Evolutionary conservation across 92 coral and sea anemone genomes (phyloP).

Genomic region (Hydrozoanthus gracilis): DNA sequence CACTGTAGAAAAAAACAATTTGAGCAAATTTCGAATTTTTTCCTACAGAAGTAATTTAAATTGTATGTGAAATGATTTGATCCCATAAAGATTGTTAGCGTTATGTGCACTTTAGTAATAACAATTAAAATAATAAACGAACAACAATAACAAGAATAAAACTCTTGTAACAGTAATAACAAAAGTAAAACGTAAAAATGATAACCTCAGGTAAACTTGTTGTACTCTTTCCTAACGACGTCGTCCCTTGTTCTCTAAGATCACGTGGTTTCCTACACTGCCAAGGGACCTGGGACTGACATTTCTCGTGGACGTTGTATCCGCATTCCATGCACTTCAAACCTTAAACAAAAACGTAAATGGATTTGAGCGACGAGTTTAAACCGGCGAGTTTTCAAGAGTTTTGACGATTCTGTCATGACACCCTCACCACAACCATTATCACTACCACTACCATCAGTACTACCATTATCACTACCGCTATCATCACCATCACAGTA

Average conservation of each 20-base stretch:
- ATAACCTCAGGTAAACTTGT: constrained; percentile 84
- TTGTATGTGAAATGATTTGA: too few species aligned
- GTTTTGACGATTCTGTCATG: too few species aligned
- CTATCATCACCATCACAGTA: too few species aligned
- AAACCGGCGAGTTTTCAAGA: too few species aligned
- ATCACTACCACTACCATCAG: too few species aligned
- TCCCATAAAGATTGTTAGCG: too few species aligned
- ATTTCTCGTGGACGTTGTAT: constrained; percentile 92
- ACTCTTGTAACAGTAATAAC: neutral
- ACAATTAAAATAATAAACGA: neutral
- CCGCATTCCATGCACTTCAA: constrained; percentile 96
- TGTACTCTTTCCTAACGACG: constrained; percentile 83
- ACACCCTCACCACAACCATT: too few species aligned
- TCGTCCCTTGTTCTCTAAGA: constrained; percentile 86
- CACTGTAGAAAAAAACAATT: too few species aligned
- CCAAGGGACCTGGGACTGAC: constrained; percentile 97
- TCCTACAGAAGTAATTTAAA: too few species aligned
- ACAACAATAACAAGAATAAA: neutral
- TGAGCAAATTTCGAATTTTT: too few species aligned
- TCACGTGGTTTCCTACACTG: constrained; percentile 88
- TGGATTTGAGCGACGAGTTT: neutral
- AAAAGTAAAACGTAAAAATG: neutral
- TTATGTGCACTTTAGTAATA: too few species aligned
- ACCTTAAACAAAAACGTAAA: constrained; percentile 50
- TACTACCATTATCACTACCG: too few species aligned